Percentiles rank a stretch among this genome's conserved stretches.
Conservation (phyloP, 2,888 invertebrate genomes). For the Oscheius sp. region DNA sequence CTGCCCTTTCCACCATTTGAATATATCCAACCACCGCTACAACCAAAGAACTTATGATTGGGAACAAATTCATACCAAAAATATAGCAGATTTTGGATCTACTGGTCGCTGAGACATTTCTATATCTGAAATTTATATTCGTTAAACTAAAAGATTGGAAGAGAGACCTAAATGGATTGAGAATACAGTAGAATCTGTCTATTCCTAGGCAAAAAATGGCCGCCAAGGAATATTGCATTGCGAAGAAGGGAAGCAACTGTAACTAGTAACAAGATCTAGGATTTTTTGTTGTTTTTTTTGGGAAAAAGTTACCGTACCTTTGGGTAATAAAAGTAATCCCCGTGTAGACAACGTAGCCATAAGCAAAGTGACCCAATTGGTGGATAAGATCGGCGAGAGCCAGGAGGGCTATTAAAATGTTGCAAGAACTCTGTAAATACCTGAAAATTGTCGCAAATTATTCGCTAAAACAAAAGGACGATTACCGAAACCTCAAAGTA, state of each 20-base stretch:
- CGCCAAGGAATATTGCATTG: conserved; percentile 4
- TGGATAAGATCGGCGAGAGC: conserved; percentile 19
- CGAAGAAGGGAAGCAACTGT: conserved; percentile 9
- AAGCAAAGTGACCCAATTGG: conserved; percentile 22
- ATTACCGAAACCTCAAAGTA: conserved; percentile 2
- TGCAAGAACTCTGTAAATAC: conserved; percentile 15
- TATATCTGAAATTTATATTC: not conserved
- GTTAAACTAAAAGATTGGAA: not conserved
- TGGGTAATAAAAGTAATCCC: conserved; percentile 17
- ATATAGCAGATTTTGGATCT: not conserved
- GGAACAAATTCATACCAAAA: not conserved
- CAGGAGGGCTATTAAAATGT: conserved; percentile 21
- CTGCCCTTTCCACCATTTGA: conserved; percentile 5
- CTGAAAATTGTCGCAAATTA: not conserved
- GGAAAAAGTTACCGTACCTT: not conserved
- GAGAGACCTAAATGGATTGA: not conserved
- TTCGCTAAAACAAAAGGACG: not conserved
- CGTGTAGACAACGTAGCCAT: conserved; percentile 7
- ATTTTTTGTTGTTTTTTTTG: not conserved
- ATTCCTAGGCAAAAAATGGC: conserved; percentile 15
- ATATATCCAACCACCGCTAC: not conserved
- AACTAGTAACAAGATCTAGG: conserved; percentile 20
- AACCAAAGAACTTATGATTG: not conserved
- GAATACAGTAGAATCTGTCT: conserved; percentile 23
- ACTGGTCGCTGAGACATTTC: not conserved